Base-by-base conservation (phyloP, 1,140 invertebrate genomes). In the Leptinotarsa defecta region DNA sequence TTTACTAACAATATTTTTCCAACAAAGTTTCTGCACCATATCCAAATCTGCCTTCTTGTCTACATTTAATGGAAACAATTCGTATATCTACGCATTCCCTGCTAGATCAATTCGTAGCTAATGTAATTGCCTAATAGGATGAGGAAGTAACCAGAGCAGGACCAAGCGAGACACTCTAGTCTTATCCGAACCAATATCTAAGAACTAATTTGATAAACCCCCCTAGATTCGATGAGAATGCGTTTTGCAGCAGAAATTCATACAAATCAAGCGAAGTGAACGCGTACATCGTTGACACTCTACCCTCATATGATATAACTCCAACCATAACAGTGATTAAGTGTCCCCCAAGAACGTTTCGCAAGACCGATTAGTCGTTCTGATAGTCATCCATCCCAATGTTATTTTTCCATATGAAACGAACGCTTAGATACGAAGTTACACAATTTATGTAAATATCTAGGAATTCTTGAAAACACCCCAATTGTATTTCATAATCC, bases 291-390 rank as follows among this genome's bases (percentile, higher is more conserved):
- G 52, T 57, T n/a, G 52, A 57, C 52, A 19, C 52, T 57, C 52
- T 57, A 57, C 52, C 52, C 52, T 57, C 52, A n/a, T 17, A 57
- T 57, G 52, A 57, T 8, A 43, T 43, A 57, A 57, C 52, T 57
- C 17, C 3, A 57, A 57, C 52, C 52, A 57, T 57, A 57, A 57
- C 52, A 57, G 52, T 57, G 52, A 57, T 57, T 57, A 19, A 57
- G 52, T 57, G 52, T 57, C 52, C 52, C 52, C n/a, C n/a, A 57
- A 57, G 52, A 57, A 57, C 52, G n/a, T 57, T 57, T 57, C 52
- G n/a, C 52, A 57, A 57, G n/a, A 57, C 15, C 52, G 52, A 57
- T 57, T 57, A 57, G 15, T 57, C 52, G 34, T 43, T 43, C 8
- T 43, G 34, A 43, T 43, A 43, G 34, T 43, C 34, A 11, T 43